These are phyloP conservation scores for Crotalus horridus DNA, from an alignment of 2,113 vertebrate genomes.

Conservation along the genomic window DNA sequence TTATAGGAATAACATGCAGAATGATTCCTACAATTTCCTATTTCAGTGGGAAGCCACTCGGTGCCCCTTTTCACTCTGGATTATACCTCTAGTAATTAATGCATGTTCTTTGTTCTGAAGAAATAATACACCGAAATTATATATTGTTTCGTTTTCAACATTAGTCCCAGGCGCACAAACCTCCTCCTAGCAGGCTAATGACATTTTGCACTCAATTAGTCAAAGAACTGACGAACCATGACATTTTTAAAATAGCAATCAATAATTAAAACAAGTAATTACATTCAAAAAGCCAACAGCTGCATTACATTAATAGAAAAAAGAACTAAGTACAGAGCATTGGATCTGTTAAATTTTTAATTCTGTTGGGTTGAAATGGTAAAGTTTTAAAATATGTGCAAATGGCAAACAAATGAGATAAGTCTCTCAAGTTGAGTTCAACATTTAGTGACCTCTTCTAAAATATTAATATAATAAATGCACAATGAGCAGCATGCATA, in stretches of 20 bases:
- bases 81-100: background rate
- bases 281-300: conserved; percentile 7
- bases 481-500: background rate
- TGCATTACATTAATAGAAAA: conserved; percentile 23
- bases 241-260: background rate
- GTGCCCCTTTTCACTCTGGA: background rate
- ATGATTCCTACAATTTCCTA: background rate
- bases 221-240: conserved; percentile 12
- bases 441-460: background rate
- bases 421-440: background rate
- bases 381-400: background rate
- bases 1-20: background rate
- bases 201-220: background rate
- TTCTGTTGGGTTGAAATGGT: background rate
- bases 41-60: background rate
- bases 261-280: conserved; percentile 35
- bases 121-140: background rate
- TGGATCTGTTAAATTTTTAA: conserved; percentile 9
- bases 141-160: background rate
- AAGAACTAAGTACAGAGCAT: background rate
- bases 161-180: background rate
- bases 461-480: background rate
- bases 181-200: background rate
- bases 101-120: background rate
- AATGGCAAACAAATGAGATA: background rate